Base-by-base conservation (phyloP, 2,888 invertebrate species). In the Thymelicus sylvestris region DNA sequence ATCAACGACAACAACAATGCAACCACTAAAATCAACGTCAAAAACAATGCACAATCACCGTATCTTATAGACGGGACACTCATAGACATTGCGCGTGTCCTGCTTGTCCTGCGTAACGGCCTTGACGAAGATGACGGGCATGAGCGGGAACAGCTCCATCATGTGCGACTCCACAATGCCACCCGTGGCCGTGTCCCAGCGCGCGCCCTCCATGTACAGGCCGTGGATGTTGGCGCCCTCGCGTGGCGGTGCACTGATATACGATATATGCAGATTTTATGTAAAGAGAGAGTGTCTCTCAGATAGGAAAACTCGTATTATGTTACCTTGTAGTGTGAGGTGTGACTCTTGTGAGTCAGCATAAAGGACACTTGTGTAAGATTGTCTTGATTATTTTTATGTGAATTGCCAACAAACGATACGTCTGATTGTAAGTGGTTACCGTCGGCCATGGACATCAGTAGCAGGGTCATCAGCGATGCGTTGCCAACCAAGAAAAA, bases 31-130 rank as follows among this genome's bases (percentile, higher is more conserved):
- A 44, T 44, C 44, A 44, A 44, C 4, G 10, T 4, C 44, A 1
- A 44, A 0, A 31, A 31, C 31, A 31, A 31, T 5, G 38, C 13
- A 7, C 52, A 70, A 81, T 80, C 76, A 95, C 95, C 96, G 95
- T 12, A 98, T 98, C 92, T 98, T 98, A 88, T 99, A 99, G 7
- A 98, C 97, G 8, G 98, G 98, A 86, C 98, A 98, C 83, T 98
- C 98, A 89, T 98, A 98, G 76, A 97, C 95, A 85, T 97, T 98
- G 77, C 97, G 95, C 15, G 95, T 91, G 80, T 99, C 98, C 86
- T 97, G 97, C 84, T 98, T 97, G 88, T 99, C 98, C 84, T 97
- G 96, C 0, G 97, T 97, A 66, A 97, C 96, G 1, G 97, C 97
- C 87, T 96, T 97, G 79, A 98, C 95, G 87, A 95, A 98, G 79